Base-by-base conservation (phyloP, 2,888 invertebrate genomes). In the Ophonus ardosiacus region DNA sequence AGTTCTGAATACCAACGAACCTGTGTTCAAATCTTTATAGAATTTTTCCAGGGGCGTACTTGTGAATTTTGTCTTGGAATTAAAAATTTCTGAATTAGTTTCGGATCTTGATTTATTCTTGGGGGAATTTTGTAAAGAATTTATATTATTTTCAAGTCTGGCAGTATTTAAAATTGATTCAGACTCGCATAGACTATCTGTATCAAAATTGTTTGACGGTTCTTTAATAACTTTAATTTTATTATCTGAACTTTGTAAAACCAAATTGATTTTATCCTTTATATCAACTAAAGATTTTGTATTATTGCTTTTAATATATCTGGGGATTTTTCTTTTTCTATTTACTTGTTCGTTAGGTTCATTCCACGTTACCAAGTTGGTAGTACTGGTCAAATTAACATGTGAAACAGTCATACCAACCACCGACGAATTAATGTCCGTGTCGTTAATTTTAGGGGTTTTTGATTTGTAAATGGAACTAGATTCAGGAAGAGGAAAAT, bases 391-490 rank as follows among this genome's bases (percentile, higher is more conserved):
- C n/a, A 78, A 56, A 18, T 83, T 82, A 24, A 90, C 74, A 0
- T 88, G 89, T 10, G 90, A 89, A 3, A 92, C 91, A 0, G 88
- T 90, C 84, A 92, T 87, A 38, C 89, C 90, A 21, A 88, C 85
- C 0, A 89, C 86, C 2, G 88, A 87, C 13, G 88, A 87, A 86
- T 92, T 92, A 1, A 92, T 89, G 17, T 88, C 86, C 1, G 89
- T 85, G 56, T 90, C 88, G 87, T 92, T 92, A n/a, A 92, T 76
- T 88, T 90, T 91, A 10, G 89, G 87, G 68, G 86, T 88, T 43
- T 15, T 38, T 68, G 38, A 40, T 31, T 68, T 88, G 74, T 85
- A 86, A 24, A 87, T 86, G 63, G 87, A 86, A 88, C 89, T 89
- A 84, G 86, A 86, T 88, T 43, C 43, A 74, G 71, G 43, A 84